Base-by-base conservation (phyloP, 1,140 invertebrate genomes). In the Branchinecta lynchi region DNA sequence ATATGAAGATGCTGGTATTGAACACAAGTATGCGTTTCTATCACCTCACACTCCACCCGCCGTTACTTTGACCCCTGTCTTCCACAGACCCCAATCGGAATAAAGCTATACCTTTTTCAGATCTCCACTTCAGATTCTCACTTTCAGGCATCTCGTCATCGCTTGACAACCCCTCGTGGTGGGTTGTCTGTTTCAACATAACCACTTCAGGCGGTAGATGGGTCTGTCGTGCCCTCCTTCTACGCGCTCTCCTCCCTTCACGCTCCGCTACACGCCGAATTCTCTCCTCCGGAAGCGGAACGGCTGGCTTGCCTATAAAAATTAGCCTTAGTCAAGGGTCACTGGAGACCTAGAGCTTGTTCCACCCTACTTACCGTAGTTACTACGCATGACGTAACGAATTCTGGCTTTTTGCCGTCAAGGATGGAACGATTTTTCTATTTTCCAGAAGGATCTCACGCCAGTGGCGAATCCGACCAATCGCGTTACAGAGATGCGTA, bases 161-260 rank as follows among this genome's bases (percentile, higher is more conserved):
- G 75, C 92, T 94, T n/a, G 92, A 96, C 84, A 96, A 88, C 0
- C 94, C 94, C 77, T 98, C 93, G 70, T 90, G 84, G 77, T 96
- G 94, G 21, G 79, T 80, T 32, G 80, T 76, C 17, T 77, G 77
- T 70, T 80, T 79, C 15, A 76, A 72, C 51, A 60, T 60, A 15
- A 12, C 12, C 17, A 20, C 51, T 15, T 60, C 51, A 15, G 51
- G 51, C 6, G 17, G 12, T 20, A 60, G 12, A 20, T 60, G 2
- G 17, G 12, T 60, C 78, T 90, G 87, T 72, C 90, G 80, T 6
- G 83, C 84, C 77, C 87, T 82, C 73, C 91, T 81, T 44, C 91
- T 79, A 72, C 90, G 81, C 21, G 88, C 89, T 74, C 91, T 82
- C 75, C 93, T 81, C 8, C 92, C 92, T 81, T 96, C 91, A 73